A percentile compares a stretch with the other conserved stretches of the same genome.
Conservation (phyloP, 2,888 invertebrate genomes). For the Mantis religiosa region DNA sequence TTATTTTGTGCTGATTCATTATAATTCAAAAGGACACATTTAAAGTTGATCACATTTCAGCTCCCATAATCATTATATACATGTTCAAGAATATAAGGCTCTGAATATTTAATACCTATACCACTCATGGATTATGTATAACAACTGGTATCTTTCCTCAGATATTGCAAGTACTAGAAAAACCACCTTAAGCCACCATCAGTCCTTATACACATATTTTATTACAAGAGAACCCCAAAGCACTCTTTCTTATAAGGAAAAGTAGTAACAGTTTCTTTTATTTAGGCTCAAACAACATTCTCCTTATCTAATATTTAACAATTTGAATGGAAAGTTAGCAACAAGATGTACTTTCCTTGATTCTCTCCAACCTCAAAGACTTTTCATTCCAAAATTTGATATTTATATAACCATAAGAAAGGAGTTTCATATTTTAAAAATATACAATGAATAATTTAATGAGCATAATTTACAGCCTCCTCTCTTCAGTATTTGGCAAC, state of each 20-base stretch:
- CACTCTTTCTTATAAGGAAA: not conserved
- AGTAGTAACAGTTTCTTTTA: not conserved
- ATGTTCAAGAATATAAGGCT: not conserved
- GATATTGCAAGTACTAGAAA: not conserved
- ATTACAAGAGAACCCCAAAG: not conserved
- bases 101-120: conserved; percentile 5
- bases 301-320: too few species aligned
- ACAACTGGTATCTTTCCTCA: not conserved
- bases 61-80: conserved; percentile 39
- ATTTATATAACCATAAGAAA: not conserved
- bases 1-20: conserved; percentile 41
- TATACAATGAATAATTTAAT: not conserved
- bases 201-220: not conserved
- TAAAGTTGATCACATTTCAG: conserved; percentile 43
- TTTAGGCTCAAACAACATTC: not conserved
- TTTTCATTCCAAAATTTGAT: not conserved
- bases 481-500: not conserved
- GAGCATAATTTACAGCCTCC: conserved; percentile 12
- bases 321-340: not conserved
- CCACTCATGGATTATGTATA: not conserved
- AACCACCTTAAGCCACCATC: not conserved
- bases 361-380: not conserved
- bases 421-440: not conserved
- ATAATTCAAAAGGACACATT: conserved; percentile 43
- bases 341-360: not conserved